Percentiles rank a stretch among this genome's conserved stretches.
phyloP scores from a whole-genome alignment of 2,888 invertebrate genomes.

The Calameuta pallipes region DNA sequence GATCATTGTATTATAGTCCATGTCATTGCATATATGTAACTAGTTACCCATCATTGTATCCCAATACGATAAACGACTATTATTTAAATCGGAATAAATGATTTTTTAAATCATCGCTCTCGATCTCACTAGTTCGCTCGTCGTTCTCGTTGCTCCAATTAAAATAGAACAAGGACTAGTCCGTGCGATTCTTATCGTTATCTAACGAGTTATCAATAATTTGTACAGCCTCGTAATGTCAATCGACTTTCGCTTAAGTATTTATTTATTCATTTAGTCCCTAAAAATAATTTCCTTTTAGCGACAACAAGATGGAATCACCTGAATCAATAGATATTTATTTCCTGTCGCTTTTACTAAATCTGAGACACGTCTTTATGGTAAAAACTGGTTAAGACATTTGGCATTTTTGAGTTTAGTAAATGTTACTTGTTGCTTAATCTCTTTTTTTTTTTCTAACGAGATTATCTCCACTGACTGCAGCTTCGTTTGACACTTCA shows the following conservation, averaged over 20 bases:
- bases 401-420: not conserved
- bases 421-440: not conserved
- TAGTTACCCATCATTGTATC: constrained; percentile 54
- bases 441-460: not conserved
- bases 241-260: constrained; percentile 14
- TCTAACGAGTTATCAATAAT: constrained; percentile 22
- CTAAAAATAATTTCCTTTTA: not conserved
- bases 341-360: not conserved
- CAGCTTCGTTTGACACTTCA: not conserved
- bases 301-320: not conserved
- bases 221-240: constrained; percentile 31
- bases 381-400: not conserved
- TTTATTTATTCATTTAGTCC: not conserved
- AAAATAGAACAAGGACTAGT: not conserved
- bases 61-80: constrained; percentile 49
- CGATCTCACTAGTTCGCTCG: constrained; percentile 2
- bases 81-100: constrained; percentile 53
- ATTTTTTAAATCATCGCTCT: constrained; percentile 41
- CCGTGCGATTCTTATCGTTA: not conserved
- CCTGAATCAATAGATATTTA: not conserved
- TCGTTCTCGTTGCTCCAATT: not conserved
- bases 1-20: constrained; percentile 65
- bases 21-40: constrained; percentile 60
- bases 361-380: not conserved
- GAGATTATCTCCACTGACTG: not conserved